Evolutionary conservation across 2,888 invertebrate species (phyloP).

Genomic region (Drosophila recens): DNA sequence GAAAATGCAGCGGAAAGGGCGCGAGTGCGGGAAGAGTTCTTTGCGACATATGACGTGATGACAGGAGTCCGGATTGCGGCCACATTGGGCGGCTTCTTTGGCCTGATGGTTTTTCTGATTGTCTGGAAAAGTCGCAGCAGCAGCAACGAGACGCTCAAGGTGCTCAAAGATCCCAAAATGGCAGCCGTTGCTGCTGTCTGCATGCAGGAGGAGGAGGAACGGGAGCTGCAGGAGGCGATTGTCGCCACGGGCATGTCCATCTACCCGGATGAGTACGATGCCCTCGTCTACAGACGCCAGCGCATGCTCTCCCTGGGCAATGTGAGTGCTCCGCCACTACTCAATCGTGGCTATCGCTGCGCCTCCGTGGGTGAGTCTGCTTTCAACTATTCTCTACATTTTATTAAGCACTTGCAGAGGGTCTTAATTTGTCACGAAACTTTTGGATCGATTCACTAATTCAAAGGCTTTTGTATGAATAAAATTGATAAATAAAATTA

Average conservation of each 20-base stretch:
- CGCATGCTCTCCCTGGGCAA: slow-evolving; percentile 89
- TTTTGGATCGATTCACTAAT: no score
- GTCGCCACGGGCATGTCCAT: slow-evolving; percentile 88
- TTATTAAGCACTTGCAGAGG: neutral
- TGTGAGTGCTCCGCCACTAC: slow-evolving; percentile 87
- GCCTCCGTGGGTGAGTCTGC: slow-evolving; percentile 86
- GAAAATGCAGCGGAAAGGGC: slow-evolving; percentile 87
- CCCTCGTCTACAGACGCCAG: slow-evolving; percentile 86
- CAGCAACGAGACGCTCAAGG: slow-evolving; percentile 89
- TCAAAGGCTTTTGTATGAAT: no score
- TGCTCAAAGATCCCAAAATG: slow-evolving; percentile 91
- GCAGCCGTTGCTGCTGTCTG: slow-evolving; percentile 92
- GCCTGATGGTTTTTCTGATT: slow-evolving; percentile 95
- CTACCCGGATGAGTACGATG: slow-evolving; percentile 85
- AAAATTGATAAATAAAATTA: no score
- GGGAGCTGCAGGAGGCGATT: slow-evolving; percentile 90
- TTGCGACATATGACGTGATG: slow-evolving; percentile 96
- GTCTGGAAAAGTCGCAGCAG: slow-evolving; percentile 95
- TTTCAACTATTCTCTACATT: no score
- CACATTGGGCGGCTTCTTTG: slow-evolving; percentile 95
- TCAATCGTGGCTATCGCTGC: slow-evolving; percentile 86
- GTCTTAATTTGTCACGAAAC: no score
- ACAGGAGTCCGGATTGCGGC: slow-evolving; percentile 96
- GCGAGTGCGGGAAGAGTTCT: slow-evolving; percentile 92
- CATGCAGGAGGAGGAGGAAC: slow-evolving; percentile 90